Percentiles rank a stretch among this genome's conserved stretches.
These are phyloP conservation scores for Neomicropteryx cornuta DNA, from an alignment of 1,140 invertebrate genomes.

Conservation along the genomic window DNA sequence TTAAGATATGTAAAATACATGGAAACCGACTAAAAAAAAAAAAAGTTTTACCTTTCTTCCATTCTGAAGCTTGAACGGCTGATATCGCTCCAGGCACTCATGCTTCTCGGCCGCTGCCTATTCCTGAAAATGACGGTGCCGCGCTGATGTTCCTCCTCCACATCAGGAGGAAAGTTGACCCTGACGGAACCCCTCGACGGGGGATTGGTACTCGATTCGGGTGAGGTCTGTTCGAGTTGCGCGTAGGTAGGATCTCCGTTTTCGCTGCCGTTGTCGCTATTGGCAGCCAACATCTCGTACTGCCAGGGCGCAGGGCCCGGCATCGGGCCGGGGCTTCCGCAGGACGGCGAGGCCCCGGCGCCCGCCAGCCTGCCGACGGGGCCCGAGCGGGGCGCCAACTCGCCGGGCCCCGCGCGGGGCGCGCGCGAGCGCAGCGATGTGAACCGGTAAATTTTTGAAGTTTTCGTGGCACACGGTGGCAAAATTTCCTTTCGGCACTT, in stretches of 20 bases:
- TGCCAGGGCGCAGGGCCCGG: constrained; percentile 33
- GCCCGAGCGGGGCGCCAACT: constrained; percentile 25
- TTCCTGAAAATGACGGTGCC: constrained; percentile 29
- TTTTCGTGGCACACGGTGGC: too few species aligned
- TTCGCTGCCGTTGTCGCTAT: constrained; percentile 17
- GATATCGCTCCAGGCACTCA: constrained; percentile 77
- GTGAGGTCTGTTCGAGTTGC: constrained; percentile 17
- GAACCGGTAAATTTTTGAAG: constrained; percentile 5
- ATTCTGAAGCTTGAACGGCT: constrained; percentile 67
- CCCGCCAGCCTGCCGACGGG: constrained; percentile 22
- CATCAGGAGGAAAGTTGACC: constrained; percentile 63
- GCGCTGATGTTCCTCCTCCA: constrained; percentile 44
- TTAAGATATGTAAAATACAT: too few species aligned
- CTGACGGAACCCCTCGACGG: constrained; percentile 38
- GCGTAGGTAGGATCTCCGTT: too few species aligned
- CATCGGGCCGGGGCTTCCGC: too few species aligned
- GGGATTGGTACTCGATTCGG: constrained; percentile 22
- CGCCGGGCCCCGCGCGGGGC: constrained; percentile 6
- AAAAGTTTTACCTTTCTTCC: constrained; percentile 74
- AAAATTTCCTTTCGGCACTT: too few species aligned
- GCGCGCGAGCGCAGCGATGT: constrained; percentile 2
- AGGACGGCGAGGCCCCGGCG: constrained; percentile 27
- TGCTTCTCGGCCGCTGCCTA: constrained; percentile 52
- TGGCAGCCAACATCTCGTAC: constrained; percentile 44
- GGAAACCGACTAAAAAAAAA: too few species aligned